phyloP scores from a whole-genome alignment of 1,140 invertebrate species.

The Drosophila repletoides region DNA sequence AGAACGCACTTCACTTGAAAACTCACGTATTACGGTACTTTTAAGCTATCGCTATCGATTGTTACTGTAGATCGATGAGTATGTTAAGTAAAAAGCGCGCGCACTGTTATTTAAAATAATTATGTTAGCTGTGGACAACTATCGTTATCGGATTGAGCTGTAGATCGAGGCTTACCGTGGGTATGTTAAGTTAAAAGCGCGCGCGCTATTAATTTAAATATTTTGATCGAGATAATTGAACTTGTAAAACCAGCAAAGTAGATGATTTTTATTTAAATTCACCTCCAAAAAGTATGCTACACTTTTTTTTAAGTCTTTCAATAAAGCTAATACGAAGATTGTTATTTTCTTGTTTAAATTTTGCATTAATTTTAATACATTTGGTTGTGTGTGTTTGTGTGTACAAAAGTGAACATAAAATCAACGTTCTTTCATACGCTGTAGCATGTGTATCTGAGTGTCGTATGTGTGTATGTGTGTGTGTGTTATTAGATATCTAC shows the following conservation, averaged over 20 bases:
- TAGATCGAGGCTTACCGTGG: neutral
- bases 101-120: too few species aligned
- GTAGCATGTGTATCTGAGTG: constrained; percentile 18
- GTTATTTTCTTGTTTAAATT: constrained; percentile 51
- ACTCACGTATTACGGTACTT: too few species aligned
- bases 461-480: constrained; percentile 28
- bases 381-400: constrained; percentile 60
- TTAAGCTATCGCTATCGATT: constrained; percentile 2
- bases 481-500: constrained; percentile 61
- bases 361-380: constrained; percentile 68
- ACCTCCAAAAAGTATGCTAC: neutral
- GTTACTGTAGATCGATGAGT: too few species aligned
- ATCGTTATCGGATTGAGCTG: neutral
- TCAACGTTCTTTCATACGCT: constrained; percentile 47
- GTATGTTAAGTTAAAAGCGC: neutral
- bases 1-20: too few species aligned
- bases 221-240: neutral
- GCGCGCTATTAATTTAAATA: neutral
- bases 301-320: neutral
- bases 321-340: neutral
- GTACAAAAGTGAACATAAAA: constrained; percentile 76
- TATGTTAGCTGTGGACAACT: too few species aligned
- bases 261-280: neutral
- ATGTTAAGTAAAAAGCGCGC: too few species aligned
- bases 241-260: neutral